phyloP scores from a whole-genome alignment of 2,888 invertebrate genomes.

The Notodonta ziczac region DNA sequence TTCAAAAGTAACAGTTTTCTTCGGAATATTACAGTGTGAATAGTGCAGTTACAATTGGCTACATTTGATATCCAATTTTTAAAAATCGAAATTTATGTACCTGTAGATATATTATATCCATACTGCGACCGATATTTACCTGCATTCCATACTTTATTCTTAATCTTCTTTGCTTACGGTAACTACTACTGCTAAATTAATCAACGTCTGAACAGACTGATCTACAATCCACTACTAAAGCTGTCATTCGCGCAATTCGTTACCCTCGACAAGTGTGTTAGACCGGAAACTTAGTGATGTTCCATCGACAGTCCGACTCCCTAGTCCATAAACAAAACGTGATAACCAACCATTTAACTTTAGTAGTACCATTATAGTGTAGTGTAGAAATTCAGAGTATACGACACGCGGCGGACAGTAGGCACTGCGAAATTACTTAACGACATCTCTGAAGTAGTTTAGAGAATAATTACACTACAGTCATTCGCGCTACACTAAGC shows the following conservation, averaged over 20 bases:
- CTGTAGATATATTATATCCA: too few relatives aligned
- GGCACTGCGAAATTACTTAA: slow-evolving; percentile 49
- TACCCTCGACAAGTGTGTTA: too few relatives aligned
- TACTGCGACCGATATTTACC: too few relatives aligned
- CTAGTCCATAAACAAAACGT: background rate
- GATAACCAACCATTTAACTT: slow-evolving; percentile 5
- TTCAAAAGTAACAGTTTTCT: slow-evolving; percentile 10
- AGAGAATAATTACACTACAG: slow-evolving; percentile 39
- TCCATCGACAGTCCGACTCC: background rate
- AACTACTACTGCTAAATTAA: too few relatives aligned
- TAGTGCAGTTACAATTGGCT: background rate
- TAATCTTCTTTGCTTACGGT: too few relatives aligned
- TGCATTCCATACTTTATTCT: too few relatives aligned
- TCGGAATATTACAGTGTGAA: slow-evolving; percentile 1
- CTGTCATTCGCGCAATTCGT: too few relatives aligned
- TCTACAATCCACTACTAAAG: too few relatives aligned
- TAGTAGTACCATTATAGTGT: slow-evolving; percentile 26
- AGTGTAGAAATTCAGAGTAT: slow-evolving; percentile 40
- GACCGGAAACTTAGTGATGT: background rate
- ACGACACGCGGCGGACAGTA: slow-evolving; percentile 29
- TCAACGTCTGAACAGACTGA: too few relatives aligned
- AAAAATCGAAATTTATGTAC: background rate
- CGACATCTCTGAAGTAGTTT: slow-evolving; percentile 38
- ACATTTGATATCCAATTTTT: background rate
- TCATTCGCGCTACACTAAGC: slow-evolving; percentile 7